Evolutionary conservation across 2,113 vertebrate genomes (phyloP), one percentile per base, ranked within the genome.

Genomic region (Rhombomys opimus): DNA sequence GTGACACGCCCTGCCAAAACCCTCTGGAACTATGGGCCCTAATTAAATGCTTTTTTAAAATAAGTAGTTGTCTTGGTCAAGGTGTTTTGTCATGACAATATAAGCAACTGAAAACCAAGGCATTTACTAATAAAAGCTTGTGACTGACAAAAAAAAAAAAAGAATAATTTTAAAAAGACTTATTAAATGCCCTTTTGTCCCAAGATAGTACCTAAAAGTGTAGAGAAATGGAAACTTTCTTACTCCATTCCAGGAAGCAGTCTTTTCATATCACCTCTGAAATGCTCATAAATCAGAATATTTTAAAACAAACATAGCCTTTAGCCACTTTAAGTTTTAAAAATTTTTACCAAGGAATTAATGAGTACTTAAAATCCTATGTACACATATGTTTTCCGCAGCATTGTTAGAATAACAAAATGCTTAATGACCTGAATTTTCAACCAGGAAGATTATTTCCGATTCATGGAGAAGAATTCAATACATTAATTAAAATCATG

Each of bases 291-390:
- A 95, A 90, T 38, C 57, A 84, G 67, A 95, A 90, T 4, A 68
- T 30, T 75, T 92, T 91, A 57, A 93, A 93, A 91, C n/a, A 23
- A 90, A 12, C 14, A 68, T 57, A 13, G 2, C 8, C n/a, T 85
- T 86, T 78, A 89, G 11, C 59, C 63, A 67, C 38, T 80, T 89
- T 38, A 85, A 89, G 95, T 73, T 95, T 50, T 78, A 89, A 67
- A 20, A 77, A 41, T 82, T 80, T 89, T 54, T 57, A 81, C 54
- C 63, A 92, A 87, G 59, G 27, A 92, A 90, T 88, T 87, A 65
- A 77, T 72, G 30, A 90, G 46, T 46, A 12, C 46, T 95, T 87
- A 35, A 95, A 86, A 46, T 61, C 27, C 46, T 63, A 72, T 78
- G 2, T 50, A 57, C n/a, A 78, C 77, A 41, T 46, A 38, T 65